Percentiles rank a stretch among this genome's conserved stretches.
These are phyloP conservation scores for Microcebus jonahi DNA, from an alignment of 2,113 vertebrate genomes.

Conservation along the genomic window DNA sequence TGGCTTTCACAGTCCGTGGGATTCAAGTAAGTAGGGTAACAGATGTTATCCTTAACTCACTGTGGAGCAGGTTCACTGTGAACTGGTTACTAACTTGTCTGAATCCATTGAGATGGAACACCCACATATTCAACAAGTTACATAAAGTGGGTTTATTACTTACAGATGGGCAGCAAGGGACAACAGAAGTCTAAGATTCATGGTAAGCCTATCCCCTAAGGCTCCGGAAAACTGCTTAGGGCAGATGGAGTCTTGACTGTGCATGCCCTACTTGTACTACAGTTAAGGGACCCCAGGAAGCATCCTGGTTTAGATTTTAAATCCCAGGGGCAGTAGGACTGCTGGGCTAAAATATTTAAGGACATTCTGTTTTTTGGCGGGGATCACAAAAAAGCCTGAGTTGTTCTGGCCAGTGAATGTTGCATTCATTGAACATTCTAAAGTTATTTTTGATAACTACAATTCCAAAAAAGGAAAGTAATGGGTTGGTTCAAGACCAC, in stretches of 20 bases:
- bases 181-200: background rate
- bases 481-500: background rate
- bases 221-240: background rate
- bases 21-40: background rate
- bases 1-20: background rate
- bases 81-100: background rate
- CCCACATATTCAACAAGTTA: background rate
- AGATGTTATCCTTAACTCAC: background rate
- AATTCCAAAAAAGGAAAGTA: background rate
- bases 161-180: background rate
- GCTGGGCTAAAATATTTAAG: background rate
- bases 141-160: background rate
- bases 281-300: background rate
- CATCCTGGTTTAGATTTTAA: background rate
- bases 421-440: background rate
- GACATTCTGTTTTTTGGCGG: background rate
- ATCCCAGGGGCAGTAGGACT: background rate
- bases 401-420: background rate
- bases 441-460: background rate
- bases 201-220: background rate
- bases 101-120: background rate
- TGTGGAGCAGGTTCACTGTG: background rate
- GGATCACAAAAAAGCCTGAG: background rate
- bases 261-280: background rate
- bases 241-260: background rate